Evolutionary conservation across 2,797 vertebrate species (phyloP).

Genomic region (Sebastes nivosus): DNA sequence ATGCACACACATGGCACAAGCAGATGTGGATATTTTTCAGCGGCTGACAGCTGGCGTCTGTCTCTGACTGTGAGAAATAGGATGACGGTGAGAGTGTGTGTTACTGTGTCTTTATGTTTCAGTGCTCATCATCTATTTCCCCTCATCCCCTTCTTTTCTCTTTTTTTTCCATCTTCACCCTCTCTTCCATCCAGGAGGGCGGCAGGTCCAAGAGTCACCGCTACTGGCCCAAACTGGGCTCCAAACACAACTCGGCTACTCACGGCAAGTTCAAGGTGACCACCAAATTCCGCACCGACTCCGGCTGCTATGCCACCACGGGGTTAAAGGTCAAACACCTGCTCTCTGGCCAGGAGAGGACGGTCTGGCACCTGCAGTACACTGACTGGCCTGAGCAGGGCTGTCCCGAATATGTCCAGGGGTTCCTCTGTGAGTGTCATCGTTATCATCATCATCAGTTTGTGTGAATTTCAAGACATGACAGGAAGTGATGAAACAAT

Average conservation of each 20-base stretch:
- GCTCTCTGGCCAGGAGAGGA: constrained; percentile 94
- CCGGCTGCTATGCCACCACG: constrained; percentile 95
- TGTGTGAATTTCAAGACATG: not conserved
- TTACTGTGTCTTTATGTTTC: not conserved
- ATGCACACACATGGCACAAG: not conserved
- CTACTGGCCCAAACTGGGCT: constrained; percentile 98
- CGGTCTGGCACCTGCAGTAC: constrained; percentile 98
- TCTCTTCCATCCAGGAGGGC: constrained; percentile 84
- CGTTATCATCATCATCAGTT: not conserved
- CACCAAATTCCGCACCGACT: constrained; percentile 98
- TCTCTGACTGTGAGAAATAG: constrained; percentile 10
- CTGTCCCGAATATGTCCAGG: constrained; percentile 94
- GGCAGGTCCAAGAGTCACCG: constrained; percentile 95
- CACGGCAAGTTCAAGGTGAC: constrained; percentile 99
- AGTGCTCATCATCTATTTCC: not conserved
- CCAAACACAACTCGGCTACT: constrained; percentile 96
- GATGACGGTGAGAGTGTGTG: not conserved
- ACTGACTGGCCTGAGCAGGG: constrained; percentile 98
- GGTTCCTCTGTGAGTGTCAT: constrained; percentile 91
- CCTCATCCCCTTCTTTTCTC: not conserved
- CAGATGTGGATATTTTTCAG: constrained; percentile 37
- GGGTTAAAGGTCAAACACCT: constrained; percentile 98
- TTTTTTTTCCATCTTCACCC: not conserved
- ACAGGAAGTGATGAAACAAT: not conserved
- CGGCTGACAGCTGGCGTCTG: constrained; percentile 28